Evolutionary conservation across 1,140 invertebrate genomes (phyloP).

Genomic region (Chironomus tepperi): DNA sequence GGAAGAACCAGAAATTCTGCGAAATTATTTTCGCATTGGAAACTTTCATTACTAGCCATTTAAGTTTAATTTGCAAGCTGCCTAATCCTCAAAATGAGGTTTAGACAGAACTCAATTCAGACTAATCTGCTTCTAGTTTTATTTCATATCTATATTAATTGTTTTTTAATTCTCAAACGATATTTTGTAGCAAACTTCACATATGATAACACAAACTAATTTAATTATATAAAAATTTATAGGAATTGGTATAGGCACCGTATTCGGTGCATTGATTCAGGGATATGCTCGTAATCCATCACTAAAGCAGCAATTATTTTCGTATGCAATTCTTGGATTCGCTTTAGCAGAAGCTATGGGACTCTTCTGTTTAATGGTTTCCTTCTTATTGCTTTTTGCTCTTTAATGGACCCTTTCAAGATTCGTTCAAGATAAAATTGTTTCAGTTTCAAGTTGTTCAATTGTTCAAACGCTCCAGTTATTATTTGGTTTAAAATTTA

Average conservation of each 20-base stretch:
- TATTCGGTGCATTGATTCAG: constrained; percentile 87
- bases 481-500: too few relatives aligned
- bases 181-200: too few relatives aligned
- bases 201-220: too few relatives aligned
- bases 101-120: constrained; percentile 49
- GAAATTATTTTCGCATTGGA: constrained; percentile 39
- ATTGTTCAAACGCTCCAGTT: background rate
- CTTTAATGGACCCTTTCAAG: constrained; percentile 38
- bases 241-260: constrained; percentile 86
- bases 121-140: constrained; percentile 47
- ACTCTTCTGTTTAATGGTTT: constrained; percentile 93
- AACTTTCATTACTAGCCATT: constrained; percentile 46
- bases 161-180: background rate
- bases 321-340: constrained; percentile 89
- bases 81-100: constrained; percentile 26
- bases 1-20: constrained; percentile 47
- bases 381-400: constrained; percentile 84
- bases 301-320: constrained; percentile 88
- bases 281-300: constrained; percentile 89
- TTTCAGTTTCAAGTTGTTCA: constrained; percentile 25
- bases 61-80: constrained; percentile 49
- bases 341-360: constrained; percentile 94
- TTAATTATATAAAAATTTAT: too few relatives aligned
- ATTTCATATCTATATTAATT: background rate
- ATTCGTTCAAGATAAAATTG: background rate